These are phyloP conservation scores for Ramphastos sulfuratus DNA, from an alignment of 2,113 vertebrate species.

Conservation along the genomic window DNA sequence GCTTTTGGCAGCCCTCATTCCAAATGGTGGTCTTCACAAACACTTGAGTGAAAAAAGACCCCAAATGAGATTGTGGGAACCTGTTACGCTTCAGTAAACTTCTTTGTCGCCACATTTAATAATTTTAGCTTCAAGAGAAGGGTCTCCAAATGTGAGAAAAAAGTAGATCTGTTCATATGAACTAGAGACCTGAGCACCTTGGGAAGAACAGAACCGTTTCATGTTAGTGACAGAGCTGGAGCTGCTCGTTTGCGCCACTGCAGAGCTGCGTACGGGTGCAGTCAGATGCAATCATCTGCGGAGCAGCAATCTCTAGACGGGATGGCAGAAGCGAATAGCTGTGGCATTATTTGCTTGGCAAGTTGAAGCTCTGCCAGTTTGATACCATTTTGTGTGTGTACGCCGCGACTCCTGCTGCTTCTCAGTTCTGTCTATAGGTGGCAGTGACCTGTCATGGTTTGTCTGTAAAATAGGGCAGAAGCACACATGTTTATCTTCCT, in stretches of 20 bases:
- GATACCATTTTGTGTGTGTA: rapidly evolving
- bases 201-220: rapidly evolving
- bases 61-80: background rate
- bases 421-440: constrained; percentile 48
- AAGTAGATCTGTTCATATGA: background rate
- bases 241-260: background rate
- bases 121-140: background rate
- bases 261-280: background rate
- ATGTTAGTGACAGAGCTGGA: background rate
- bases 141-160: background rate
- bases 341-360: background rate
- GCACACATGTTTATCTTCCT: too few species aligned
- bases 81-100: background rate
- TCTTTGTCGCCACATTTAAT: background rate
- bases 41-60: rapidly evolving
- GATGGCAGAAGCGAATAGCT: background rate
- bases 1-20: background rate
- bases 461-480: background rate
- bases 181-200: too few species aligned
- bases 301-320: background rate
- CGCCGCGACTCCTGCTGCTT: background rate
- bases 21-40: background rate
- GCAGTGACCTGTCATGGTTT: constrained; percentile 57
- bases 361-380: background rate
- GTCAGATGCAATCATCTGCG: background rate